Evolutionary conservation across 64 coral and sea anemone species (phyloP).

Genomic region (Pocillopora verrucosa): DNA sequence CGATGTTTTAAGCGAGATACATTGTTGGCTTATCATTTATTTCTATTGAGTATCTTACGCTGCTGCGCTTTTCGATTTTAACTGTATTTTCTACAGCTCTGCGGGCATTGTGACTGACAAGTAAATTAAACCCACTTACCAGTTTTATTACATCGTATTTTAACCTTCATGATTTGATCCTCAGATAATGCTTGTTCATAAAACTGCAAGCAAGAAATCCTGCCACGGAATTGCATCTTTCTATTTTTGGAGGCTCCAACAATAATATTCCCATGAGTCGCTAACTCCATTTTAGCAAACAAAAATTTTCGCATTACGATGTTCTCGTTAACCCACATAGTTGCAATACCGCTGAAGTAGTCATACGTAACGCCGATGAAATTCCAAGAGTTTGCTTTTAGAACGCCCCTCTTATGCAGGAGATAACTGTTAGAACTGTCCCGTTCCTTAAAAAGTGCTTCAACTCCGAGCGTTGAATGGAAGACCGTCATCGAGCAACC

Average conservation of each 20-base stretch:
- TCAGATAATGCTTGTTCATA: not conserved
- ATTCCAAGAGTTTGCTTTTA: not conserved
- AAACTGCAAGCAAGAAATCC: conserved; percentile 14
- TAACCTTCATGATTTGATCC: not conserved
- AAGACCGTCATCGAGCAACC: not conserved
- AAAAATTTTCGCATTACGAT: not conserved
- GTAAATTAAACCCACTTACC: not conserved
- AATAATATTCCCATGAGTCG: not conserved
- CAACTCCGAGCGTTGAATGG: not conserved
- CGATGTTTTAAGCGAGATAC: no score
- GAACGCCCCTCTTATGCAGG: not conserved
- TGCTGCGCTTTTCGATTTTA: no score
- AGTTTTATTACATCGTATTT: not conserved
- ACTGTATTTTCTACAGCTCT: no score
- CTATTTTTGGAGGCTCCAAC: not conserved
- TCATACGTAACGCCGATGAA: conserved; percentile 15
- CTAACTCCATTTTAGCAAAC: not conserved
- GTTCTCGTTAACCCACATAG: not conserved
- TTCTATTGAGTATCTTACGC: no score
- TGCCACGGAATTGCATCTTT: not conserved
- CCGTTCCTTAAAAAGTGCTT: no score
- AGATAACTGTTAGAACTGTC: not conserved
- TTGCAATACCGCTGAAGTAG: not conserved
- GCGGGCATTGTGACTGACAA: not conserved
- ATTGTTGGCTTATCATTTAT: no score